Base-by-base conservation (phyloP, 2,888 invertebrate species). In the Elysia crispata region DNA sequence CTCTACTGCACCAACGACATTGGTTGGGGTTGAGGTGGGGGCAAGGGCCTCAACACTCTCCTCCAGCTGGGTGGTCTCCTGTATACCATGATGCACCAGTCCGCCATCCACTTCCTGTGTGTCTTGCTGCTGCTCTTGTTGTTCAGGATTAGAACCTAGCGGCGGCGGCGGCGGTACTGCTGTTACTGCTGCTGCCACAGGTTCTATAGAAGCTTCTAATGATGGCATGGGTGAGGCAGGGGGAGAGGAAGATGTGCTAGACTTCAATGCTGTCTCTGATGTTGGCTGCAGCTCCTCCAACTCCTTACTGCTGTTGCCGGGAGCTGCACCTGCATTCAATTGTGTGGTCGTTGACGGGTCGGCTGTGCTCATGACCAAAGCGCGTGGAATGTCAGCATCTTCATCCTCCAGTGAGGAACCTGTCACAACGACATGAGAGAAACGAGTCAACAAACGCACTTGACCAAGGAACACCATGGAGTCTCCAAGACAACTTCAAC, bases 31-130 rank as follows among this genome's bases (percentile, higher is more conserved):
- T n/a, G 11, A 62, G n/a, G 41, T 31, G 54, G 70, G 20, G 50
- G 15, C 28, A 23, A 79, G n/a, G 25, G 57, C 60, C 60, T 75
- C 57, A 0, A 79, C 75, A 18, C 75, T 69, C 69, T 79, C 79
- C 28, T 74, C 79, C n/a, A 79, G 15, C n/a, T 64, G 73, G 0
- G 72, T 72, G 41, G 62, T 62, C 25, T 79, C 75, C 75, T 79
- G 75, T 41, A 79, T 67, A 20, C 74, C 79, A 5, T 64, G 73
- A 30, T 79, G 74, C 25, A 79, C 64, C 28, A 66, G 25, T 18
- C 54, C 57, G 25, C 72, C 54, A 0, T 15, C 30, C n/a, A 18
- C 33, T 49, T 64, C 64, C 33, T 33, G 1, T 13, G 8, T 28
- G 30, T 54, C 30, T 23, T 6, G 62, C 28, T 13, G 23, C 54